Conservation (phyloP, 1,140 invertebrate species). For the Temnothorax longispinosus region DNA sequence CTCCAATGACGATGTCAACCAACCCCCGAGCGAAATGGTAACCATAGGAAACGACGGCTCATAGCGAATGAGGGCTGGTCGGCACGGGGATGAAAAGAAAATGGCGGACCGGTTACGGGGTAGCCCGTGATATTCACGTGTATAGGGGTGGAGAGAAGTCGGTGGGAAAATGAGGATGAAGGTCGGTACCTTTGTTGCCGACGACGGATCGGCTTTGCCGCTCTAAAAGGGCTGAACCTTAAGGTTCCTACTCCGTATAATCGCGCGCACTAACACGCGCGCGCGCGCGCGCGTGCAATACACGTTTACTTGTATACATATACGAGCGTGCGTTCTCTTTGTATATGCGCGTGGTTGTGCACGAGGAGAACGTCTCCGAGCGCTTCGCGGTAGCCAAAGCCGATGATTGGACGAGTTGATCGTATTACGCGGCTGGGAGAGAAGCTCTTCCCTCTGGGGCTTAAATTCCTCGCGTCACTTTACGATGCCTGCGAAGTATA, state of each 20-base stretch:
- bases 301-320: not conserved
- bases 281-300: not conserved
- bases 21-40: constrained; percentile 72
- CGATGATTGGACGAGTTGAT: constrained; percentile 67
- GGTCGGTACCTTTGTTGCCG: constrained; percentile 68
- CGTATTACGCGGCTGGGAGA: constrained; percentile 54
- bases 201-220: constrained; percentile 63
- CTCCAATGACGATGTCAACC: constrained; percentile 76
- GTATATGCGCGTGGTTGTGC: not conserved
- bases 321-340: not conserved
- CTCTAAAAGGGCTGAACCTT: constrained; percentile 62
- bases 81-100: constrained; percentile 76
- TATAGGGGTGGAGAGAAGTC: constrained; percentile 54
- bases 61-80: constrained; percentile 69
- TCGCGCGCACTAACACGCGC: not conserved
- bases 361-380: constrained; percentile 30
- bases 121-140: constrained; percentile 63
- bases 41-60: constrained; percentile 76
- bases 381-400: constrained; percentile 54
- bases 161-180: constrained; percentile 73
- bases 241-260: constrained; percentile 55
- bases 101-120: constrained; percentile 75
- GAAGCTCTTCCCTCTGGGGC: constrained; percentile 40
- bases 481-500: not conserved
- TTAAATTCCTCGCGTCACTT: constrained; percentile 60